phyloP scores from a whole-genome alignment of 2,797 vertebrate genomes.

The Channallabes apus region DNA sequence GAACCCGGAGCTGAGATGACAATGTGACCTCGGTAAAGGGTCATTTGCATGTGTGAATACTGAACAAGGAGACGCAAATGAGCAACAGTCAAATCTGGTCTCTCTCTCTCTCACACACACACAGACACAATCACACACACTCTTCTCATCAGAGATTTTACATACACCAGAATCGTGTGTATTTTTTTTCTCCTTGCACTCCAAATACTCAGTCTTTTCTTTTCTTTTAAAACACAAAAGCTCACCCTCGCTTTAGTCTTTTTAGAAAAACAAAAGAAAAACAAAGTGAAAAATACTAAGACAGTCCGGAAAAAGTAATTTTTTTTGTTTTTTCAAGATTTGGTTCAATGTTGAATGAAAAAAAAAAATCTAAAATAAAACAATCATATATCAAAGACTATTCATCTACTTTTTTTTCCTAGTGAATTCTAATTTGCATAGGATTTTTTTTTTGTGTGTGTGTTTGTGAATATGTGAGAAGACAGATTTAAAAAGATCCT shows the following conservation, averaged over 20 bases:
- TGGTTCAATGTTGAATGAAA: not conserved
- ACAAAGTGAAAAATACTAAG: not conserved
- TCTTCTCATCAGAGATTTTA: not conserved
- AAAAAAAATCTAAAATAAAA: not conserved
- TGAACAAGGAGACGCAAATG: conserved; percentile 41
- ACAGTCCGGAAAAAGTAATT: not conserved
- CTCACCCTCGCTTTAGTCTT: not conserved
- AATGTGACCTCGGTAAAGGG: conserved; percentile 24
- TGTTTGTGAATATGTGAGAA: not conserved
- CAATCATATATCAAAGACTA: not conserved
- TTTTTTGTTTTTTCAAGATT: not conserved
- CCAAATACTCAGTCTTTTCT: not conserved
- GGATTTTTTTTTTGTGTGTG: conserved; percentile 27
- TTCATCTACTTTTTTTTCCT: not conserved
- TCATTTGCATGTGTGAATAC: conserved; percentile 40
- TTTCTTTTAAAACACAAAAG: not conserved
- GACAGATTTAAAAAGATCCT: conserved; percentile 36
- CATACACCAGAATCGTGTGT: conserved; percentile 8
- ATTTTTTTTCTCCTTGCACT: not conserved
- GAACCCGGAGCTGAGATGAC: not conserved
- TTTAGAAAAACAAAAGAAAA: not conserved
- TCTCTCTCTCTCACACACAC: not conserved
- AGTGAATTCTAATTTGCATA: conserved; percentile 53
- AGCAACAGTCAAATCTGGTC: conserved; percentile 44
- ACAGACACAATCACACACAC: conserved; percentile 2